Conservation (phyloP, 1,140 invertebrate species). For the Ctenoplectra terminalis region DNA sequence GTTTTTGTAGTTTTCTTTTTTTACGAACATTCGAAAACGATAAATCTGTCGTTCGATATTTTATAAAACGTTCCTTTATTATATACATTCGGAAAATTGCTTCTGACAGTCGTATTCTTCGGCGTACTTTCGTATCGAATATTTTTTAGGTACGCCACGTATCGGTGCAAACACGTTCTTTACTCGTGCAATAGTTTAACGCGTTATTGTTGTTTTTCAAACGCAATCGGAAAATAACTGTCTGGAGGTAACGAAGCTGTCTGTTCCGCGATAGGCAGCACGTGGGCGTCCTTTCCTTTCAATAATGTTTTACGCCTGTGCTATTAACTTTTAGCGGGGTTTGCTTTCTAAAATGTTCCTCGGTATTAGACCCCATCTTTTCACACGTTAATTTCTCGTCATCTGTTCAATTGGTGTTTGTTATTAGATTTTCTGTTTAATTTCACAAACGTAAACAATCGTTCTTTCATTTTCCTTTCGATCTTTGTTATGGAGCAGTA, state of each 20-base stretch:
- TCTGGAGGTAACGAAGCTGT: slow-evolving; percentile 51
- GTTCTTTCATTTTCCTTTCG: not conserved
- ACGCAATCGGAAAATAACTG: slow-evolving; percentile 48
- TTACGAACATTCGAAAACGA: too few relatives aligned
- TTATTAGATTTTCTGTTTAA: not conserved
- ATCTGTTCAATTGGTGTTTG: not conserved
- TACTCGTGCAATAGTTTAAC: slow-evolving; percentile 9
- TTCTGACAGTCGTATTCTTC: too few relatives aligned
- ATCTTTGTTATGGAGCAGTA: too few relatives aligned
- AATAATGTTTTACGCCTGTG: slow-evolving; percentile 35
- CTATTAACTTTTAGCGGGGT: slow-evolving; percentile 35
- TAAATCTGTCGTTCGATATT: too few relatives aligned
- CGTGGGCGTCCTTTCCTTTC: slow-evolving; percentile 45
- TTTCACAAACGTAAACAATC: not conserved
- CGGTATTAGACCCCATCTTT: not conserved
- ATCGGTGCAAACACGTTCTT: not conserved
- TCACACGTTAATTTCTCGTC: not conserved
- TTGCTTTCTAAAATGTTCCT: slow-evolving; percentile 37
- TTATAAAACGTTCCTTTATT: not conserved
- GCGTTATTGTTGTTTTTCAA: slow-evolving; percentile 27
- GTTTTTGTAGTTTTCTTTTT: too few relatives aligned
- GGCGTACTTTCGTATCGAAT: not conserved
- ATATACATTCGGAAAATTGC: not conserved
- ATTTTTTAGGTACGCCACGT: not conserved
- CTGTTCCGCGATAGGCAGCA: slow-evolving; percentile 37